Percentiles rank a stretch among this genome's conserved stretches.
These are phyloP conservation scores for Elephas maximus DNA, from an alignment of 2,113 vertebrate genomes.

Conservation along the genomic window DNA sequence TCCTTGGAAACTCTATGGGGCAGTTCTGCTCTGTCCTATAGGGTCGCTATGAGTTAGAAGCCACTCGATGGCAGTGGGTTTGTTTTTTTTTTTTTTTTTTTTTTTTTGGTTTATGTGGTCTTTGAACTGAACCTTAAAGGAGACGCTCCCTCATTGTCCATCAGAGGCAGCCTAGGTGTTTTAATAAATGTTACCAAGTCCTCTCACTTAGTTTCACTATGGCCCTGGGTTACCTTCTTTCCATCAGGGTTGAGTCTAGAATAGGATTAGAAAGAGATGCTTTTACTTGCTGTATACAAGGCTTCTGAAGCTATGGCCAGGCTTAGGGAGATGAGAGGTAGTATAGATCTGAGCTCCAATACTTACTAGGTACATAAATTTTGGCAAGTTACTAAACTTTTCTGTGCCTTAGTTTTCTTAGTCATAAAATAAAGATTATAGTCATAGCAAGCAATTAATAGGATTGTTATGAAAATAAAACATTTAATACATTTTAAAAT, in stretches of 20 bases:
- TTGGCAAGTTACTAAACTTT: background rate
- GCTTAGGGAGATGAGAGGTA: background rate
- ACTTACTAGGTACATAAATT: background rate
- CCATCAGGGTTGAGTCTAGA: background rate
- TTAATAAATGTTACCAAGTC: background rate
- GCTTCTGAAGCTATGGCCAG: background rate
- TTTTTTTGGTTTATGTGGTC: too few species aligned
- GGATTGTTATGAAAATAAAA: background rate
- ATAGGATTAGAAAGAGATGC: background rate
- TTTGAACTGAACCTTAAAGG: background rate
- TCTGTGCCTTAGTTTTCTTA: background rate
- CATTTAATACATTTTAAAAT: background rate
- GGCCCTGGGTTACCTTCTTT: background rate
- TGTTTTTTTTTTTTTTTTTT: too few species aligned
- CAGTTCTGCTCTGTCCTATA: too few species aligned
- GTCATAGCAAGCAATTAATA: background rate
- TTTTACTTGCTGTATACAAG: background rate
- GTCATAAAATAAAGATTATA: background rate
- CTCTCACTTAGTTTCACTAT: background rate
- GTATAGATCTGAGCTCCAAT: background rate
- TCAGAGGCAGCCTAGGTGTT: background rate
- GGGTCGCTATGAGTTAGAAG: too few species aligned
- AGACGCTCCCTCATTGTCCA: background rate
- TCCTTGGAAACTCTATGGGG: too few species aligned
- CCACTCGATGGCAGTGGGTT: too few species aligned